Evolutionary conservation across 2,113 vertebrate species (phyloP).

Genomic region (Ceuthmochares aereus): DNA sequence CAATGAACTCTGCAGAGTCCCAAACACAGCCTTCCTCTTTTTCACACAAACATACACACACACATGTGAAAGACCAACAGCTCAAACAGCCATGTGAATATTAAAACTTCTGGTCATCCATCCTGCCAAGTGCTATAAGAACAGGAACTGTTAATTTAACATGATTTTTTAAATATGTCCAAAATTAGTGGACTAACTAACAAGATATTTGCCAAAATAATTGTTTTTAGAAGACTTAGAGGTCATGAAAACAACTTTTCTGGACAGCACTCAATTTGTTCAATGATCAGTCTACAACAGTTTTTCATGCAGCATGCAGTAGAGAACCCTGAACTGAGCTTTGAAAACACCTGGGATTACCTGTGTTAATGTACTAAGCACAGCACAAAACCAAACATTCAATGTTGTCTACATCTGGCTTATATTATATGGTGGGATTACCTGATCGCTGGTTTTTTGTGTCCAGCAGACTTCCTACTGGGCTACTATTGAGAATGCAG

Average conservation of each 20-base stretch:
- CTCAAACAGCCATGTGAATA: neutral
- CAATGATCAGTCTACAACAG: neutral
- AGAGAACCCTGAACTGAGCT: neutral
- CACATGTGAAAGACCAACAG: neutral
- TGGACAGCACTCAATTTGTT: neutral
- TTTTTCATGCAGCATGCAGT: neutral
- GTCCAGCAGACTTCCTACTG: neutral
- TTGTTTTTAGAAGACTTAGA: neutral
- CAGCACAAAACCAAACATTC: neutral
- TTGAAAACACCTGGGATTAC: neutral
- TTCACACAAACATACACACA: neutral
- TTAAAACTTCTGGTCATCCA: neutral
- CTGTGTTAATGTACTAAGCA: neutral
- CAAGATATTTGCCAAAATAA: neutral
- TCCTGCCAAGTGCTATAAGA: neutral
- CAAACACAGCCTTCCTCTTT: neutral
- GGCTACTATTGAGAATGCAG: neutral
- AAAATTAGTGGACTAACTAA: neutral
- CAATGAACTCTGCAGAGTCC: neutral
- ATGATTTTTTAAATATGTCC: neutral
- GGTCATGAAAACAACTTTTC: neutral
- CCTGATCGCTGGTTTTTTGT: neutral
- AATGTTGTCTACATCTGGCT: neutral
- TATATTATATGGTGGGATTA: neutral
- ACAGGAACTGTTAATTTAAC: neutral